Base-by-base conservation (phyloP, 2,888 invertebrate species). In the Pandemis cinnamomeana region DNA sequence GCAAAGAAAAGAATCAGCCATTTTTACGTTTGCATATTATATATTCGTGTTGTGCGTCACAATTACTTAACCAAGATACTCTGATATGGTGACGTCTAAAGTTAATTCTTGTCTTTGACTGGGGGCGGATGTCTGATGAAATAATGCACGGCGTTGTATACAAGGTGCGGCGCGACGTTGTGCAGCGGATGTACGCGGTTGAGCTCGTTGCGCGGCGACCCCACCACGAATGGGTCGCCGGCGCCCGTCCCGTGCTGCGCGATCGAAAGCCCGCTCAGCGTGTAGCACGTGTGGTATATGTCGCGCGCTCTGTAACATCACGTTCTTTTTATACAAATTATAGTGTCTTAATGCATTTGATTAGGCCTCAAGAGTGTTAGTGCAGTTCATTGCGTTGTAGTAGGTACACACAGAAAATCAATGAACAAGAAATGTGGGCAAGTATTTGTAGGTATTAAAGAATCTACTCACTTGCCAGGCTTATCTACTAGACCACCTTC, bases 261-360 rank as follows among this genome's bases (percentile, higher is more conserved):
- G 75, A 99, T 95, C 15, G 99, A 97, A 63, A 99, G 94, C 5
- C 99, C 99, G 91, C 99, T 98, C 64, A 99, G 93, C 0, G 97
- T 97, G 86, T 99, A 99, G 90, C 99, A 99, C 0, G 99, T 99
- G 90, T 99, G 99, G 89, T 99, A 99, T 78, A 97, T 96, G 93
- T 99, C 99, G 80, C 97, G 95, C 67, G 95, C 95, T 86, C 98
- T 98, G 91, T 76, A 94, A 93, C 13, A n/a, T 1, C 6, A 13
- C 36, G 11, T 41, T n/a, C 46, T 61, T 3, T 42, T 41, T 36
- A 42, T n/a, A 60, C n/a, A 51, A 51, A 7, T 51, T 5, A 44
- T 51, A 13, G n/a, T 51, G 7, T 13, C 13, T 13, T 13, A 48
- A 48, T 4, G 13, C 48, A 13, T 44, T 2, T 48, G 13, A 13